Base-by-base conservation (phyloP, 37 sponge, comb jelly and placozoan species). In the Halichondria panicea region DNA sequence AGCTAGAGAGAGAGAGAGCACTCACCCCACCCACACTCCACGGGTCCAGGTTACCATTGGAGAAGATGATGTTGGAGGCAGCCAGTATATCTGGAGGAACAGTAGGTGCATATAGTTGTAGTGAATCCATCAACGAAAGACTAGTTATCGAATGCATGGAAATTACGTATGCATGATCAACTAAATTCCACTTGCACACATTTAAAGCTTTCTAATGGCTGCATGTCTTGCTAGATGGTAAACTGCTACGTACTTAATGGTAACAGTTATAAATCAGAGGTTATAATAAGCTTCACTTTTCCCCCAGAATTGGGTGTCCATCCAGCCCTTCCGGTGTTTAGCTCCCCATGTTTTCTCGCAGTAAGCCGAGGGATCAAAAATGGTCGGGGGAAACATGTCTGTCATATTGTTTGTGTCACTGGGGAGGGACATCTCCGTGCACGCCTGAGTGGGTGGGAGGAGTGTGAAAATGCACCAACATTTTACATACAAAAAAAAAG, bases 11-110 rank as follows among this genome's bases (percentile, higher is more conserved):
- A 48, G 11, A 15, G 52, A 18, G 28, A 19, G 42, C 4, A 67
- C 87, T 77, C 38, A 88, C 93, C 55, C 93, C 93, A 45, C 95
- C 96, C 62, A 66, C 72, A 77, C 80, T 78, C 96, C 96, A 95
- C 0, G 96, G 96, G 63, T 95, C 96, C 19, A 88, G 76, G 55
- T 84, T 55, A 28, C 96, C 93, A 76, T 95, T 95, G 39, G 92
- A 90, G 69, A 95, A 95, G 40, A 95, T 84, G 65, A 95, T 92
- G 55, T 95, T 92, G 43, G 94, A 84, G 30, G 91, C 81, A 50
- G 89, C 50, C 3, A 22, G 2, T 50, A 89, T 86, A 48, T 85
- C 88, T 86, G 48, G 22, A 66, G 25, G 36, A 21, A 46, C 15
- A n/a, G n/a, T n/a, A n/a, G n/a, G n/a, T n/a, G n/a, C n/a, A n/a